These are phyloP conservation scores for Euphonia xanthogaster DNA, from an alignment of 2,797 vertebrate species.

Conservation along the genomic window DNA sequence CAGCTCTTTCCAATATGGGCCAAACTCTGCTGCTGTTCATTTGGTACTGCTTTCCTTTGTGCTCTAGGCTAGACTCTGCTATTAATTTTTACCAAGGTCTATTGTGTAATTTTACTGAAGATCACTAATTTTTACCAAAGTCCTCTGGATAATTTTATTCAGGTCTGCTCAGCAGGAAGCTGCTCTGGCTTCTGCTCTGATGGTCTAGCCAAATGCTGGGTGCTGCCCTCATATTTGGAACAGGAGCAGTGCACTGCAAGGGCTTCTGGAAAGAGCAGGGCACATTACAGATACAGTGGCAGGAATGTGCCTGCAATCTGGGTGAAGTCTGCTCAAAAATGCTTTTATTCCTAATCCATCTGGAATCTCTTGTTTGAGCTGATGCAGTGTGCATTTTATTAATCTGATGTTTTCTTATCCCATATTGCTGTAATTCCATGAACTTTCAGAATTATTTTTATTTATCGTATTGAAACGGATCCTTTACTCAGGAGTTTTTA, in stretches of 20 bases:
- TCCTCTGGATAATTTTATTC: conserved; percentile 47
- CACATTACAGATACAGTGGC: neutral
- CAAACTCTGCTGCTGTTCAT: conserved; percentile 31
- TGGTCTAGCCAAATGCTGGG: conserved; percentile 17
- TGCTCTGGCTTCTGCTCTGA: conserved; percentile 24
- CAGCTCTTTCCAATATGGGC: neutral
- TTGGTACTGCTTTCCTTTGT: conserved; percentile 11
- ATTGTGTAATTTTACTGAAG: conserved; percentile 50
- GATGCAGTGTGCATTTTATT: neutral
- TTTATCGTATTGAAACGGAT: neutral
- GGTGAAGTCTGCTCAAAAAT: neutral
- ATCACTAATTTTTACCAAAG: conserved; percentile 42
- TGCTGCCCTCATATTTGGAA: conserved; percentile 5
- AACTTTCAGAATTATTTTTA: neutral
- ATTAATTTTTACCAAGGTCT: conserved; percentile 60
- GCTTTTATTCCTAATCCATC: neutral
- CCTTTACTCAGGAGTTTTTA: neutral
- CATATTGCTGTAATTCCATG: neutral
- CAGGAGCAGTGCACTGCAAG: neutral
- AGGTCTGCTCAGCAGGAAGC: conserved; percentile 37
- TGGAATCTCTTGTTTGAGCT: neutral
- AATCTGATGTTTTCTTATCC: neutral
- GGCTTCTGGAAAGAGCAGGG: neutral
- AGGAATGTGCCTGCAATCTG: neutral
- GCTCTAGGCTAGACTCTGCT: conserved; percentile 32